Percentiles rank a stretch among this genome's conserved stretches.
Evolutionary conservation across 2,888 invertebrate species (phyloP).

Genomic region (Chrysotoxum bicinctum): DNA sequence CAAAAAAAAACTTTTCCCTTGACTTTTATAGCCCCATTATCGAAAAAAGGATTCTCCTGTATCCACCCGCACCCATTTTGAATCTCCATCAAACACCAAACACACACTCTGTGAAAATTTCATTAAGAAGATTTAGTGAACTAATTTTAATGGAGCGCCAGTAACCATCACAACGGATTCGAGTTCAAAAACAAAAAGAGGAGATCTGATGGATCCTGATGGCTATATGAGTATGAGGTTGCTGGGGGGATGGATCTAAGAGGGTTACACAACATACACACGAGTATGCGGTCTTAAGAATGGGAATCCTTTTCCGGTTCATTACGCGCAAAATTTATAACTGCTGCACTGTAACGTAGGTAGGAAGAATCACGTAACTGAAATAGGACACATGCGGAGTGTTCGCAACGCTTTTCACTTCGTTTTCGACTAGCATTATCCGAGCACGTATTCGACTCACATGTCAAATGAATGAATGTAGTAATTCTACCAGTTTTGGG

Average conservation of each 20-base stretch:
- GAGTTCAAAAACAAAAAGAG: not conserved
- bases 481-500: slow-evolving; percentile 37
- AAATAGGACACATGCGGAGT: slow-evolving; percentile 38
- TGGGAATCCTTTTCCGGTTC: slow-evolving; percentile 51
- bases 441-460: slow-evolving; percentile 57
- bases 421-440: slow-evolving; percentile 45
- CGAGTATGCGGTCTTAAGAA: not conserved
- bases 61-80: not conserved
- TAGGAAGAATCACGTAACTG: slow-evolving; percentile 44
- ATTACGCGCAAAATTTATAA: slow-evolving; percentile 57
- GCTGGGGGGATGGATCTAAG: not conserved
- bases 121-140: slow-evolving; percentile 68
- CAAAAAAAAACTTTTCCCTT: not conserved
- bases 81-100: slow-evolving; percentile 7
- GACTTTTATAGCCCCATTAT: slow-evolving; percentile 7
- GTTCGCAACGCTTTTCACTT: slow-evolving; percentile 15
- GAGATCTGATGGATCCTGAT: not conserved
- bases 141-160: slow-evolving; percentile 62
- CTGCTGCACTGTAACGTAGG: not conserved
- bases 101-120: slow-evolving; percentile 58
- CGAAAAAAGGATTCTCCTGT: not conserved
- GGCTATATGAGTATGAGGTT: not conserved
- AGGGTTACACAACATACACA: not conserved
- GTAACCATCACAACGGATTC: not conserved
- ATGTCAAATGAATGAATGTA: slow-evolving; percentile 56